These are phyloP conservation scores for Poeciliopsis occidentalis DNA, from an alignment of 2,113 vertebrate species.

Conservation along the genomic window DNA sequence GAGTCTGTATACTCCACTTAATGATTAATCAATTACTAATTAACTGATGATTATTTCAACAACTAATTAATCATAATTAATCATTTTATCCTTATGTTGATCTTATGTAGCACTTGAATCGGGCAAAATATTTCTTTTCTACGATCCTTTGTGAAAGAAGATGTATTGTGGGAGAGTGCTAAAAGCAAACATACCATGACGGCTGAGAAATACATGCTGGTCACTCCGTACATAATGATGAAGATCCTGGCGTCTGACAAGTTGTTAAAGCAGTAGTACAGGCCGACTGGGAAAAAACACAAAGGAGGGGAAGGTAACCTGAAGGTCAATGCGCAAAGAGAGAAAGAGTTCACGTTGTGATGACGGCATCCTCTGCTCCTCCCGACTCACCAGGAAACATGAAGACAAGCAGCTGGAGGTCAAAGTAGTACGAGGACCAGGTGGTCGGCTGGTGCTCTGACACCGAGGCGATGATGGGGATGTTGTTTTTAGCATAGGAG, in stretches of 20 bases:
- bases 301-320: conserved; percentile 2
- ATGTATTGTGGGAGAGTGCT: background rate
- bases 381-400: conserved; percentile 91
- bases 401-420: conserved; percentile 98
- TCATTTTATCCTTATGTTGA: too few relatives aligned
- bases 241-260: conserved; percentile 96
- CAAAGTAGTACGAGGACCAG: conserved; percentile 99
- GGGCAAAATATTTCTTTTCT: too few relatives aligned
- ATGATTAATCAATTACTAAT: too few relatives aligned
- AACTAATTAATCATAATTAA: too few relatives aligned
- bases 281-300: conserved; percentile 87
- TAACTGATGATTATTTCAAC: too few relatives aligned
- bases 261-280: conserved; percentile 99
- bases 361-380: background rate
- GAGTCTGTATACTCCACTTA: too few relatives aligned
- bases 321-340: background rate
- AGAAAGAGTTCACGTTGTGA: background rate
- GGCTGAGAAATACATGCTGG: conserved; percentile 99
- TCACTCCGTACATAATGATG: conserved; percentile 99
- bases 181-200: conserved; percentile 88
- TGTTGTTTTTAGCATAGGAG: conserved; percentile 98
- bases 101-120: too few relatives aligned
- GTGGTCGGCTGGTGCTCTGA: conserved; percentile 99
- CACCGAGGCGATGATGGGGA: conserved; percentile 97
- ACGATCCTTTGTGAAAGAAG: too few relatives aligned